Evolutionary conservation across 2,797 vertebrate species (phyloP).

Genomic region (Apodemus agrarius): DNA sequence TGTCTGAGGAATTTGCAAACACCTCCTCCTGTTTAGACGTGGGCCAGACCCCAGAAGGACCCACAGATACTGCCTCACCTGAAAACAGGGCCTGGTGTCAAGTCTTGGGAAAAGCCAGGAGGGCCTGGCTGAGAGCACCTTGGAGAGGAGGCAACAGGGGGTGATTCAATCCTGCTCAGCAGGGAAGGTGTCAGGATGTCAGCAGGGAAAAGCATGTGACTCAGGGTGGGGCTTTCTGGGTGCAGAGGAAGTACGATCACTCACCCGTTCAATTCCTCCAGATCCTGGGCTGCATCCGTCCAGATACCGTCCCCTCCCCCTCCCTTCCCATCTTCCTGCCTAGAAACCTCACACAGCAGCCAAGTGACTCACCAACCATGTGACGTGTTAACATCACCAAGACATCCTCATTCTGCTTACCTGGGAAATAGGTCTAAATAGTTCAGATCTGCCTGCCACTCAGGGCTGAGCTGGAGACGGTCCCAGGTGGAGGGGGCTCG

Average conservation of each 20-base stretch:
- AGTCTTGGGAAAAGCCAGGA: conserved; percentile 37
- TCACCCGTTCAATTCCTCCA: not conserved
- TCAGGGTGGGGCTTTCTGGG: conserved; percentile 64
- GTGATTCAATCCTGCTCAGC: conserved; percentile 51
- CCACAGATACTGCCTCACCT: conserved; percentile 36
- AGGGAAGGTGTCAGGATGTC: not conserved
- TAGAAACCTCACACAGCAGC: conserved; percentile 5
- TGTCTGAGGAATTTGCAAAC: not conserved
- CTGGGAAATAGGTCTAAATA: conserved; percentile 28
- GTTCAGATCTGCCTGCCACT: not conserved
- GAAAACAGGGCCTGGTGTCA: conserved; percentile 39
- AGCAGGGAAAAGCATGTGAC: conserved; percentile 54
- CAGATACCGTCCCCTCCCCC: not conserved
- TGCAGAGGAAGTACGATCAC: conserved; percentile 8
- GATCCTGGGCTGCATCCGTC: not conserved
- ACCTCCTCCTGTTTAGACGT: not conserved
- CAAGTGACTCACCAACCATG: not conserved
- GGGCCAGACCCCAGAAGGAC: not conserved
- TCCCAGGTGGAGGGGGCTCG: not conserved
- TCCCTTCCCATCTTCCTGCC: not conserved
- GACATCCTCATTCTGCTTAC: not conserved
- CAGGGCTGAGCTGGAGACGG: not conserved
- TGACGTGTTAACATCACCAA: not conserved
- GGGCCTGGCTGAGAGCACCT: not conserved
- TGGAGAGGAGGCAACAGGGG: not conserved